Conservation (phyloP, 2,888 invertebrate species). For the Platynereis dumerilii region DNA sequence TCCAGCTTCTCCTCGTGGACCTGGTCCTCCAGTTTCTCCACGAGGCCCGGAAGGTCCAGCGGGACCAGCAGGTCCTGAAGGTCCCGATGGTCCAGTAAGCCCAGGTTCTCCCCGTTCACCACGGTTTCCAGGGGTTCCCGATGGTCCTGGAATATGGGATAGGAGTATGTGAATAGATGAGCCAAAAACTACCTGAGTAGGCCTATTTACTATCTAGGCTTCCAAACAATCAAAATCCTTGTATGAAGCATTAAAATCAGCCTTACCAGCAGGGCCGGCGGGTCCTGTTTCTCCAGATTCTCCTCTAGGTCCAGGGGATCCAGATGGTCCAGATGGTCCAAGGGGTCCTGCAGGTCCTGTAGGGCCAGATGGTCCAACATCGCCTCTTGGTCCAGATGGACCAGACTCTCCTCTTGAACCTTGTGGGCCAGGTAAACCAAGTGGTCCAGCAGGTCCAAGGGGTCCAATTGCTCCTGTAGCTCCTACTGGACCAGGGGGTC, state of each 20-base stretch:
- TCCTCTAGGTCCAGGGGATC: constrained; percentile 25
- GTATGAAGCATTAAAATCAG: too few species aligned
- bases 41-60: constrained; percentile 20
- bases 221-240: too few species aligned
- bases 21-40: constrained; percentile 25
- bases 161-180: too few species aligned
- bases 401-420: constrained; percentile 65
- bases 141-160: background rate
- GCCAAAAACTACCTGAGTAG: too few species aligned
- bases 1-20: constrained; percentile 26
- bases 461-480: constrained; percentile 22
- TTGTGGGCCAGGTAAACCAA: constrained; percentile 15
- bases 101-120: constrained; percentile 13
- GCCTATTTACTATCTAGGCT: too few species aligned
- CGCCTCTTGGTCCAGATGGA: constrained; percentile 64
- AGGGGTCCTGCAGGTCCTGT: constrained; percentile 10
- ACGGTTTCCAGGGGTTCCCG: constrained; percentile 2
- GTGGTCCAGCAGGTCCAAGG: constrained; percentile 23
- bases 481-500: constrained; percentile 28
- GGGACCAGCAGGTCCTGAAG: constrained; percentile 15
- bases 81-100: constrained; percentile 4
- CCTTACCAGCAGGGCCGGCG: constrained; percentile 23
- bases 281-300: constrained; percentile 27
- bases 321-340: constrained; percentile 20
- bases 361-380: constrained; percentile 18